These are phyloP conservation scores for Zaprionus lachaisei DNA, from an alignment of 1,140 invertebrate genomes.

Conservation along the genomic window DNA sequence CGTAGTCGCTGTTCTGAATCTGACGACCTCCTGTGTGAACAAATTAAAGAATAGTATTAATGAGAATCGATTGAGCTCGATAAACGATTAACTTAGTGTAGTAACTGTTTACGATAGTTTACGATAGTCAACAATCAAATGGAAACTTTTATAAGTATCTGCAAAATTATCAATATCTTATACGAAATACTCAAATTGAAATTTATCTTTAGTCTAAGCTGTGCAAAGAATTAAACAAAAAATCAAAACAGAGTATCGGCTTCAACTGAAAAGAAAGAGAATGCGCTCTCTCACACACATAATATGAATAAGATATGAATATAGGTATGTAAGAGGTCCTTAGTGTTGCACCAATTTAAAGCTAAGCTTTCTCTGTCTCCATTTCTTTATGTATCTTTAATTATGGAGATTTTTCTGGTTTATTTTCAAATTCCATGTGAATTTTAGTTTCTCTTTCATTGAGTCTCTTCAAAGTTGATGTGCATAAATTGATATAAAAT, in stretches of 20 bases:
- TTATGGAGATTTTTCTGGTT: background rate
- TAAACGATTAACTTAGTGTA: background rate
- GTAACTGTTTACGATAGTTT: background rate
- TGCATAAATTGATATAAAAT: slow-evolving; percentile 18
- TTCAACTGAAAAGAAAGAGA: background rate
- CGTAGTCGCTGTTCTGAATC: slow-evolving; percentile 92
- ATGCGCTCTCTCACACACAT: background rate
- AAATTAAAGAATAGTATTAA: slow-evolving; percentile 2
- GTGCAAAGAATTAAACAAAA: slow-evolving; percentile 30
- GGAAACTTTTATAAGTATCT: background rate
- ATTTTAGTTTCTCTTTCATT: background rate
- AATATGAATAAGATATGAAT: background rate
- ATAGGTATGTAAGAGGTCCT: background rate
- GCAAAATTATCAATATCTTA: background rate
- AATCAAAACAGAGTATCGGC: background rate
- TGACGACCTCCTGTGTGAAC: slow-evolving; percentile 84
- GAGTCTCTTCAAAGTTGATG: background rate
- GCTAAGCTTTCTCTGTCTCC: background rate
- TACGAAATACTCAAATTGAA: background rate
- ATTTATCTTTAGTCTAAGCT: slow-evolving; percentile 35
- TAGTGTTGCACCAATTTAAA: background rate
- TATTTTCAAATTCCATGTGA: background rate
- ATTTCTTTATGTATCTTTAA: background rate
- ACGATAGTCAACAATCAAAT: background rate
- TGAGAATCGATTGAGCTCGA: background rate